Evolutionary conservation across 2,888 invertebrate species (phyloP), one percentile per base, ranked within the genome.

Genomic region (Pasiphila rectangulata): DNA sequence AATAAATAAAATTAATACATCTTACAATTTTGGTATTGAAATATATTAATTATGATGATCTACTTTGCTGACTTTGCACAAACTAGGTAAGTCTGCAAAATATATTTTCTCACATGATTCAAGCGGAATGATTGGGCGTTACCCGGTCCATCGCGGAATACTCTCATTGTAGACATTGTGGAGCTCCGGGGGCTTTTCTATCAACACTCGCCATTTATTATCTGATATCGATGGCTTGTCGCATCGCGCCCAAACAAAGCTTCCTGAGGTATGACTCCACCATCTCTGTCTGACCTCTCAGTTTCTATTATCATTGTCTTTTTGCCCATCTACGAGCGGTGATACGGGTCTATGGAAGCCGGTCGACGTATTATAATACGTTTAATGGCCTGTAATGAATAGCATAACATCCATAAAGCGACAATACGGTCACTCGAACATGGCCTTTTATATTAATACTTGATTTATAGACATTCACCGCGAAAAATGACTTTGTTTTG

Each of bases 361-460:
- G 78, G 84, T 75, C 67, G 72, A 63, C 61, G 68, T 63, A 62
- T 80, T 79, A 87, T 87, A 88, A 86, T 84, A 76, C 81, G 79
- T 83, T 87, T 85, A 88, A 88, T 88, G 88, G 86, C 80, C 72
- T 85, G 88, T 86, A 88, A 87, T 87, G 87, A 86, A 88, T 85
- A 78, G 83, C 73, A 83, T 86, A 86, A 88, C 88, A 88, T 85
- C 87, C 78, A 88, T 88, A 86, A 87, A 83, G 75, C 75, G 74
- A 88, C 88, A 88, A 88, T 84, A 79, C 72, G 70, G 77, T 75
- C 78, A 83, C 87, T 86, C 83, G 82, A 86, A 85, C 75, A 75
- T 73, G 82, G 79, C 79, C 81, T 76, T 83, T 82, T 85, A 83
- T 84, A 81, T 79, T 83, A 85, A 79, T 75, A 68, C 67, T 69